Evolutionary conservation across 2,888 invertebrate genomes (phyloP), one percentile per base, ranked within the genome.

Genomic region (Dicycla oo): DNA sequence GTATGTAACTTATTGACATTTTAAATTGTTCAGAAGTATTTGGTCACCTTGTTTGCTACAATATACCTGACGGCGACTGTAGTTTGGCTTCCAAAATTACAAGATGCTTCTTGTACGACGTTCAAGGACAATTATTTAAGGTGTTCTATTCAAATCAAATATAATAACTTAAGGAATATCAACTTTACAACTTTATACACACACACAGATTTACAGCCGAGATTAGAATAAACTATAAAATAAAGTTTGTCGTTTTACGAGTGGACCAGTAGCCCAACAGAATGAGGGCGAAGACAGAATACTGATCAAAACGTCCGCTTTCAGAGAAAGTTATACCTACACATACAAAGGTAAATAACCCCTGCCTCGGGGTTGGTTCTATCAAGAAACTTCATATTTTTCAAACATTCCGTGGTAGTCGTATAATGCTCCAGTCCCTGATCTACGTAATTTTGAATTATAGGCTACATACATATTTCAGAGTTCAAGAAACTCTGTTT

Each of bases 291-390:
- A 74, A 72, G n/a, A 61, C 66, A 66, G 86, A 86, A 86, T 86
- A 80, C 67, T 73, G 83, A 86, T 84, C 61, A 69, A 75, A 73
- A 73, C 75, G 79, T 80, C 77, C 81, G 75, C 68, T 79, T 64
- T 70, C 69, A 79, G 85, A 77, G 85, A 85, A 86, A 86, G 82
- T 86, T 75, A 67, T 72, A n/a, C n/a, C n/a, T n/a, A n/a, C n/a
- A n/a, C n/a, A n/a, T n/a, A 53, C 63, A 77, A 75, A 86, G 84
- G 82, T 84, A 71, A 79, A 82, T 78, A 74, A 84, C 77, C 84
- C 77, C 71, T 71, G n/a, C n/a, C n/a, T n/a, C n/a, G 51, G 66
- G 61, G 45, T 75, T 53, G 70, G 51, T 70, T 34, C 54, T 49
- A 34, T 26, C 43, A 5, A 65, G n/a, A 74, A 58, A 57, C 38